Percentiles rank a stretch among this genome's conserved stretches.
Conservation (phyloP, 2,888 invertebrate genomes). For the Pristionchus entomophagus region DNA sequence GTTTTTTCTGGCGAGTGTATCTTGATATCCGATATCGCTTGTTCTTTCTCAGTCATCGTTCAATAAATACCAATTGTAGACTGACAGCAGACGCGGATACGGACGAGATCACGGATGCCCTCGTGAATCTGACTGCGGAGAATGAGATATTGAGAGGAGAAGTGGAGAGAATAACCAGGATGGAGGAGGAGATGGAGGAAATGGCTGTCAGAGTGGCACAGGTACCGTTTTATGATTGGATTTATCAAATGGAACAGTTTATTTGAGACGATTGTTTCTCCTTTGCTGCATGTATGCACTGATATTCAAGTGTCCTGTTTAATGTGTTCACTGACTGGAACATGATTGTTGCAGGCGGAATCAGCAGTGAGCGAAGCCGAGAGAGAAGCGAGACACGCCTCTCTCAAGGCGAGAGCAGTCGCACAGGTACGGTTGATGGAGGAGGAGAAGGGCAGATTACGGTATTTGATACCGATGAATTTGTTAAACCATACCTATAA, state of each 20-base stretch:
- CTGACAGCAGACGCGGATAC: slow-evolving; percentile 41
- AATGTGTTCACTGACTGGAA: not conserved
- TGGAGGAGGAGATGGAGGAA: slow-evolving; percentile 10
- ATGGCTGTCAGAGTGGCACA: slow-evolving; percentile 44
- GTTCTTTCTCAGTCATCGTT: not conserved
- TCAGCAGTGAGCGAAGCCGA: slow-evolving; percentile 58
- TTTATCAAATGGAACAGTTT: too few relatives aligned
- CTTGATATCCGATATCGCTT: too few relatives aligned
- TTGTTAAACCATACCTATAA: too few relatives aligned
- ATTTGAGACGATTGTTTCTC: too few relatives aligned
- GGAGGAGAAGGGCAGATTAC: too few relatives aligned
- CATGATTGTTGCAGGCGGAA: slow-evolving; percentile 57
- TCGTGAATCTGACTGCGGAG: slow-evolving; percentile 57
- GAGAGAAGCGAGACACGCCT: slow-evolving; percentile 64
- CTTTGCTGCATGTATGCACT: too few relatives aligned
- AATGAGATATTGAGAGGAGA: slow-evolving; percentile 61
- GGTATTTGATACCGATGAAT: too few relatives aligned
- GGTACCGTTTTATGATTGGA: not conserved
- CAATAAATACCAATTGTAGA: not conserved
- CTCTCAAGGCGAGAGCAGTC: slow-evolving; percentile 65
- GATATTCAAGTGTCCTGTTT: too few relatives aligned
- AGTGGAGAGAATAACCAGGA: slow-evolving; percentile 38
- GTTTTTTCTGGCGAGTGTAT: too few relatives aligned
- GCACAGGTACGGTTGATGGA: slow-evolving; percentile 11
- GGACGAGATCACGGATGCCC: slow-evolving; percentile 52